Percentiles rank a stretch among this genome's conserved stretches.
phyloP scores from a whole-genome alignment of 2,113 vertebrate species.

The Terrapene triunguis region DNA sequence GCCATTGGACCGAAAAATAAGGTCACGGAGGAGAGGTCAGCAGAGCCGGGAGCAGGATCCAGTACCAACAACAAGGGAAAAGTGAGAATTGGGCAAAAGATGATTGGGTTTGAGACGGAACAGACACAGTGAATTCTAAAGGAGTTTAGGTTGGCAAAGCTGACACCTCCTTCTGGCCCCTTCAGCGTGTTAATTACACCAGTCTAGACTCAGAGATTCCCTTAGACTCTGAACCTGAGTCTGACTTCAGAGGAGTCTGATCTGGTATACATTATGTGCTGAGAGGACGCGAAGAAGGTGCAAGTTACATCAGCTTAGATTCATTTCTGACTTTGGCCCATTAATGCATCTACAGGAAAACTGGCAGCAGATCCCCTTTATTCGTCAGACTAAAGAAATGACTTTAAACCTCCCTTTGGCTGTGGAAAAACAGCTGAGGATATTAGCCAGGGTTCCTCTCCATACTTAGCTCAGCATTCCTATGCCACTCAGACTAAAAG shows the following conservation, averaged over 20 bases:
- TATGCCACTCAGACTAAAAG: conserved; percentile 29
- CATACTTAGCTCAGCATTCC: neutral
- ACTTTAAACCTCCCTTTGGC: neutral
- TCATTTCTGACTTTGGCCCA: neutral
- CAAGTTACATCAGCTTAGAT: neutral
- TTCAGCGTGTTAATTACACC: fast-evolving
- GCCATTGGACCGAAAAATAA: neutral
- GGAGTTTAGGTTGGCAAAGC: neutral
- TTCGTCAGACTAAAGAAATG: neutral
- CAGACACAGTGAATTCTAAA: neutral
- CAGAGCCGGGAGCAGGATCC: neutral
- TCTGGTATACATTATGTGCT: neutral
- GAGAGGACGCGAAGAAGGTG: neutral
- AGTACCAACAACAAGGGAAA: neutral
- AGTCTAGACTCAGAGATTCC: neutral
- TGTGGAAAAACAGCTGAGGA: neutral
- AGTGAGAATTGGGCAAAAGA: neutral
- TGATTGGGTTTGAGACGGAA: neutral
- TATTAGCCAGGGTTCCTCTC: neutral
- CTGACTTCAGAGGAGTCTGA: neutral
- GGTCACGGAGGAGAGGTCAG: neutral
- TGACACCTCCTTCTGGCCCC: neutral
- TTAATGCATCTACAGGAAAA: neutral
- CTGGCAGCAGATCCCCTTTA: neutral
- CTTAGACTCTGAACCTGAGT: neutral